Evolutionary conservation across 2,888 invertebrate genomes (phyloP), one percentile per base, ranked within the genome.

Genomic region (Calliopum simillimum): DNA sequence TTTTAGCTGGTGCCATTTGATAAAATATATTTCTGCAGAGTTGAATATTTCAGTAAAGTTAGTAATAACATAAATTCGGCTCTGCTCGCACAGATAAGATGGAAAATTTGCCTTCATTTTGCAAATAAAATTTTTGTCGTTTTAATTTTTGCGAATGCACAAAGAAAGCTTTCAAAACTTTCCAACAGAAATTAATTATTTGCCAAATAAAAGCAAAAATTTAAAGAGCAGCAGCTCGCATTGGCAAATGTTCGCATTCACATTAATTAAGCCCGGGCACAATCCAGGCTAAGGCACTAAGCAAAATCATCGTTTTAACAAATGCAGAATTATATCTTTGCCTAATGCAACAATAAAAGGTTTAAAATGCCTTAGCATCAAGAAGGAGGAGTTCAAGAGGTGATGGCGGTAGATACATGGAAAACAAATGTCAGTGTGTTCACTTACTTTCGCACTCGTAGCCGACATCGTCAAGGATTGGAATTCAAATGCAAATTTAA

Each of bases 401-500:
- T 16, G 16, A 46, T 6, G 16, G 46, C 23, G 19, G 16, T 19
- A 49, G 19, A 53, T 23, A 12, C 53, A 13, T 23, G 5, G 25
- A 33, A 11, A 49, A 11, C 23, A n/a, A 47, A 44, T 25, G n/a
- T 49, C n/a, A 19, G 59, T 33, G 33, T 33, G 33, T 33, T 8
- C 41, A 59, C 43, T 62, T n/a, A n/a, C n/a, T 43, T 49, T 49
- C 49, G n/a, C 23, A 13, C 5, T 61, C 44, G 19, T 44, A 11
- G n/a, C 16, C 43, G 13, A n/a, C 8, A 61, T 13, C n/a, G 33
- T 33, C 8, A 5, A 53, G 44, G 14, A 44, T 55, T 33, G 56
- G 56, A 56, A 63, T 56, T 55, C 59, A 41, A 69, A 75, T 76
- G 72, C 74, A 76, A 77, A 76, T 76, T 76, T 76, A 76, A 76